Conservation (phyloP, 2,888 invertebrate species). For the Adelognathus sp. region DNA sequence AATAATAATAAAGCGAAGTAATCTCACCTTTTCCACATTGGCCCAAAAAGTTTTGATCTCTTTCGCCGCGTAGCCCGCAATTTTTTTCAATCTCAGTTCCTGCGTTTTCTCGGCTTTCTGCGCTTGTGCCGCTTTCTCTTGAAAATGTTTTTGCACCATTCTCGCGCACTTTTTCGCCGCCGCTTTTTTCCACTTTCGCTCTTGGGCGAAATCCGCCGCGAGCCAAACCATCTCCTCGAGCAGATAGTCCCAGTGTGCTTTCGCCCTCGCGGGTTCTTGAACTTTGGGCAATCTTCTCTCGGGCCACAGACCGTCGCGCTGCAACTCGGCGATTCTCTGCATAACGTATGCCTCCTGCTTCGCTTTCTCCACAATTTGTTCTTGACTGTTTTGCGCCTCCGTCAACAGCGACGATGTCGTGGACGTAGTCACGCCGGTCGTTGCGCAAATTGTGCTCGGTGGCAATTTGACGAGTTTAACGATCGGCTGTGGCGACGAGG, state of each 20-base stretch:
- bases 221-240: slow-evolving; percentile 99
- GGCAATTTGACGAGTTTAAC: slow-evolving; percentile 78
- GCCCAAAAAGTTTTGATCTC: slow-evolving; percentile 97
- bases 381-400: slow-evolving; percentile 83
- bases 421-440: slow-evolving; percentile 65
- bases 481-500: slow-evolving; percentile 72
- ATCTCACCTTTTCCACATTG: slow-evolving; percentile 93
- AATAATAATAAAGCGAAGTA: not conserved
- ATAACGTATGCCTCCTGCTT: slow-evolving; percentile 97
- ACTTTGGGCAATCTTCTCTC: slow-evolving; percentile 95
- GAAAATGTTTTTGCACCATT: slow-evolving; percentile 95
- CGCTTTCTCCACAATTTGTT: slow-evolving; percentile 92
- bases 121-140: slow-evolving; percentile 94
- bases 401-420: slow-evolving; percentile 32
- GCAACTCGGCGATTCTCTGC: slow-evolving; percentile 94
- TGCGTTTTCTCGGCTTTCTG: slow-evolving; percentile 96
- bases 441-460: slow-evolving; percentile 35
- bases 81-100: slow-evolving; percentile 91
- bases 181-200: slow-evolving; percentile 98
- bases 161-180: slow-evolving; percentile 96
- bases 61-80: slow-evolving; percentile 95
- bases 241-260: slow-evolving; percentile 99
- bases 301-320: slow-evolving; percentile 97
- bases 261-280: slow-evolving; percentile 93
- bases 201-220: slow-evolving; percentile 98